Base-by-base conservation (phyloP, 2,888 invertebrate genomes). In the Gymnoscelis rufifasciata region DNA sequence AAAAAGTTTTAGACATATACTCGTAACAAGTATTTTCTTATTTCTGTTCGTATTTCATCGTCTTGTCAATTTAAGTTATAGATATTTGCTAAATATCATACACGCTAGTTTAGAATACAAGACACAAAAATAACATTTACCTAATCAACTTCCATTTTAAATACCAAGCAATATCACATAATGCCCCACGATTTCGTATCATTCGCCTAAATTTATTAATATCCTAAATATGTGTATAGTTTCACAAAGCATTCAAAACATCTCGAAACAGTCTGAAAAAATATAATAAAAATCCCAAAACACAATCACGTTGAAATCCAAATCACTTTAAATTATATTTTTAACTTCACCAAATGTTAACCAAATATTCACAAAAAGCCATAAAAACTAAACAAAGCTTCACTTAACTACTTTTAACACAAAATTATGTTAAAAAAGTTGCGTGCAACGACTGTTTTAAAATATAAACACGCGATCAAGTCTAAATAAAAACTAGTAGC, bases 91-190 rank as follows among this genome's bases (percentile, higher is more conserved):
- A 19, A 15, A 11, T 35, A 35, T 19, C 5, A 35, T 35, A 35
- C 35, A 15, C 10, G 33, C 15, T n/a, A 33, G 12, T 14, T 15
- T 35, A 19, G 19, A 33, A n/a, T 23, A 23, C 10, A 19, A 11
- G 19, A 46, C 30, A 46, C 7, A 29, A 43, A 42, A 42, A 27
- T 38, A 38, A 28, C 15, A 3, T 28, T 36, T 19, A 39, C 12
- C 29, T 36, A 26, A 24, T 19, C 19, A 26, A 41, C 15, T 13
- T 33, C 15, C n/a, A 8, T 45, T 45, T 35, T 41, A 29, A 38
- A 6, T 31, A 62, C 60, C 60, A 71, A 75, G 75, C 77, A 59
- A 68, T 77, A 77, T 77, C 76, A 77, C 76, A 76, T 45, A 71
- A 73, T 64, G 73, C 71, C 71, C 27, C 61, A 56, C 64, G 70